phyloP scores from a whole-genome alignment of 2,888 invertebrate species.

The Endomychus coccineus region DNA sequence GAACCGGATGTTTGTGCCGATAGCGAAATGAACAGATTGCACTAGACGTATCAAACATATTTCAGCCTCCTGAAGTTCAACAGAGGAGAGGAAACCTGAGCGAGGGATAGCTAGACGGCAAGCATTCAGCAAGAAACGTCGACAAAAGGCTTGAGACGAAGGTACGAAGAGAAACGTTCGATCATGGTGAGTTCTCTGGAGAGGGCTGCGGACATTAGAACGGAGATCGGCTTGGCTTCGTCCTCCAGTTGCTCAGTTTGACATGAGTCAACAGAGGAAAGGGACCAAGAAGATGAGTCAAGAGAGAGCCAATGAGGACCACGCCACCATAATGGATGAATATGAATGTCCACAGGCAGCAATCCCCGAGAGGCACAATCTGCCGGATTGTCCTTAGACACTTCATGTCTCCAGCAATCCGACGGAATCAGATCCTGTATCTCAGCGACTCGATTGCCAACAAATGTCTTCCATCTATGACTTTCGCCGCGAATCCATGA shows the following conservation, averaged over 20 bases:
- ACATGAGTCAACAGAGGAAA: slow-evolving; percentile 1
- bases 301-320: slow-evolving; percentile 2
- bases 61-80: slow-evolving; percentile 5
- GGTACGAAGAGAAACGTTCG: slow-evolving; percentile 1
- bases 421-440: no score
- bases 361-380: slow-evolving; percentile 1
- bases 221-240: slow-evolving; percentile 2
- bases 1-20: slow-evolving; percentile 4
- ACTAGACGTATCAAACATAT: slow-evolving; percentile 3
- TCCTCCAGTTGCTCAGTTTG: slow-evolving; percentile 3
- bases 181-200: slow-evolving; percentile 4
- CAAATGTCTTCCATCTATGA: slow-evolving; percentile 2
- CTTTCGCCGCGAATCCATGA: no score
- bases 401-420: neutral
- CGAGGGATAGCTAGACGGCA: slow-evolving; percentile 1
- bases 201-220: slow-evolving; percentile 2
- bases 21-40: slow-evolving; percentile 3
- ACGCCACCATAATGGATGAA: neutral
- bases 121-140: slow-evolving; percentile 5
- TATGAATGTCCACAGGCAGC: neutral
- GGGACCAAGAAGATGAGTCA: neutral
- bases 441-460: neutral
- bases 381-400: neutral
- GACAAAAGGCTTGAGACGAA: slow-evolving; percentile 3
- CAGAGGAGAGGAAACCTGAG: slow-evolving; percentile 7